Evolutionary conservation across 2,113 vertebrate genomes (phyloP).

Genomic region (Sinocyclocheilus maitianheensis): DNA sequence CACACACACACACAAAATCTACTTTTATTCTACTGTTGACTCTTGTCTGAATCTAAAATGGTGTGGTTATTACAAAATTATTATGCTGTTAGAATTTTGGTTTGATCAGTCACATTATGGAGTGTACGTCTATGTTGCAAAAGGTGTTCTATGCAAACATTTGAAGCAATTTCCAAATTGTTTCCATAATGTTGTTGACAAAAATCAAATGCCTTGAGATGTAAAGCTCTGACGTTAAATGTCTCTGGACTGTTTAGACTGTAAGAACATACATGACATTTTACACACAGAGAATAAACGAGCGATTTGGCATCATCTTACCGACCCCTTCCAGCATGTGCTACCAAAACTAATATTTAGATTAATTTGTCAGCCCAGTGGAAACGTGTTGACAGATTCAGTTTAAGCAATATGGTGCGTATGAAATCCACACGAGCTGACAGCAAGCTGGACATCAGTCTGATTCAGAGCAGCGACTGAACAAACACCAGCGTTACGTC

Average conservation of each 20-base stretch:
- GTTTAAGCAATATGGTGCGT: not conserved
- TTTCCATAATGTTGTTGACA: not conserved
- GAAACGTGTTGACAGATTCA: slow-evolving; percentile 2
- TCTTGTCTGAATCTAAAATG: not conserved
- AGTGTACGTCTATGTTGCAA: not conserved
- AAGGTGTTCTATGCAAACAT: not conserved
- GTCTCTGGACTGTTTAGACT: not conserved
- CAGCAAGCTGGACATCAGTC: not conserved
- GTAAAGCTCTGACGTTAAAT: not conserved
- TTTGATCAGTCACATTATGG: not conserved
- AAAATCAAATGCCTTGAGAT: not conserved
- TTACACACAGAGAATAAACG: slow-evolving; percentile 5
- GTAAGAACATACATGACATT: not conserved
- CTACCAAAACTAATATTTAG: slow-evolving; percentile 35
- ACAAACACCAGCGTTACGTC: not conserved
- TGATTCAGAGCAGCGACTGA: slow-evolving; percentile 21
- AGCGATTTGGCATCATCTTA: not conserved
- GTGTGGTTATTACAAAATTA: not conserved
- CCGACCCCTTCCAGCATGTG: not conserved
- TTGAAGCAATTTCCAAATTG: not conserved
- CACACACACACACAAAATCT: not conserved
- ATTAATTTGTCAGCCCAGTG: not conserved
- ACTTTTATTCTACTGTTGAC: not conserved
- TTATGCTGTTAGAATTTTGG: not conserved
- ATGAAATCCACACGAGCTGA: not conserved